A percentile compares a stretch with the other conserved stretches of the same genome.
phyloP scores from a whole-genome alignment of 2,797 vertebrate genomes.

The Pseudopleuronectes americanus region DNA sequence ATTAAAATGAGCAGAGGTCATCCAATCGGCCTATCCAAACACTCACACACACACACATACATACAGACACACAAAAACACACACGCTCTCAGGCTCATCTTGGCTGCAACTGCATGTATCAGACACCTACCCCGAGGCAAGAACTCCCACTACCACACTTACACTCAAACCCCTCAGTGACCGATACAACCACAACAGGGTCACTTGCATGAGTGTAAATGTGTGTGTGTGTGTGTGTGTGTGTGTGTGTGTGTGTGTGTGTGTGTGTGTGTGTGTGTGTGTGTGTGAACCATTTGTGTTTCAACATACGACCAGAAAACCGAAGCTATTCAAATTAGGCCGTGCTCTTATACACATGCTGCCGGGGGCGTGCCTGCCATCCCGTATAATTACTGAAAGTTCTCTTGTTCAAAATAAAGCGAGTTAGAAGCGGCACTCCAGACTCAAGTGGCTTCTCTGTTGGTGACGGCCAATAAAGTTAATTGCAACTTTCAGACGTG shows the following conservation, averaged over 20 bases:
- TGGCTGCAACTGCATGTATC: conserved; percentile 7
- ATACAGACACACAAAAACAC: neutral
- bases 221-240: too few relatives aligned
- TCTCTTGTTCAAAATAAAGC: conserved; percentile 43
- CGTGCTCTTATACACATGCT: conserved; percentile 36
- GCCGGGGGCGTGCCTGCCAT: conserved; percentile 31
- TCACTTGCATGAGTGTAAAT: neutral
- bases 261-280: neutral
- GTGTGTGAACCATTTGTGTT: conserved; percentile 2
- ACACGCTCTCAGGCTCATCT: neutral
- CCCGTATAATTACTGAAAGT: conserved; percentile 45
- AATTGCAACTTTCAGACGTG: conserved; percentile 67
- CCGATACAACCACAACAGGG: conserved; percentile 8
- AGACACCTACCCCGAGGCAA: conserved; percentile 14
- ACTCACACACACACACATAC: too few relatives aligned
- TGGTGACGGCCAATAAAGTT: conserved; percentile 58
- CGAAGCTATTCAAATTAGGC: conserved; percentile 16
- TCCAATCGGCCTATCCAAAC: neutral
- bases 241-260: neutral
- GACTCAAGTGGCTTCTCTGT: conserved; percentile 20
- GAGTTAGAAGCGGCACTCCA: conserved; percentile 30
- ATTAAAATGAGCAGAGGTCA: conserved; percentile 24
- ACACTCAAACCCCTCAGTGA: conserved; percentile 6
- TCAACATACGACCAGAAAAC: conserved; percentile 7
- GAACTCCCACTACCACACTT: neutral